Conservation (phyloP, 2,888 invertebrate genomes). For the Calameuta idolon region DNA sequence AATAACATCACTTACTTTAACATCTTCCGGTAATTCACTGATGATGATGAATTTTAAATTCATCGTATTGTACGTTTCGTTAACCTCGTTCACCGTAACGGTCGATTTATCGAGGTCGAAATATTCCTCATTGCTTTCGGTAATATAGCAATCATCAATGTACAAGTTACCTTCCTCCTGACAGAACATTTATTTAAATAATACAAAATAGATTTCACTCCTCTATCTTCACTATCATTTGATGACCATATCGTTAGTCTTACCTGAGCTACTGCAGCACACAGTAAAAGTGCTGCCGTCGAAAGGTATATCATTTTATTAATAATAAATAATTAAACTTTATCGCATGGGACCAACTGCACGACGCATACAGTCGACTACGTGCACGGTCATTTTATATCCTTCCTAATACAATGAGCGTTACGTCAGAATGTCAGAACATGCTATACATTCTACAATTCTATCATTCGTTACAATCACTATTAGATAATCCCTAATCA, state of each 20-base stretch:
- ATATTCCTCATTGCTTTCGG: background rate
- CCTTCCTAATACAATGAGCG: background rate
- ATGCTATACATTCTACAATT: background rate
- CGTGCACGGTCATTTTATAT: background rate
- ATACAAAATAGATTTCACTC: background rate
- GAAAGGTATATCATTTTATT: background rate
- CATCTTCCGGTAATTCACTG: conserved; percentile 10
- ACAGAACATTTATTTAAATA: background rate
- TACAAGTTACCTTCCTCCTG: background rate
- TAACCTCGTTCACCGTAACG: conserved; percentile 15
- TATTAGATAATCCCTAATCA: background rate
- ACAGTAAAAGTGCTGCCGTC: background rate
- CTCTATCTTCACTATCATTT: background rate
- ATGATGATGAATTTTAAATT: conserved; percentile 18
- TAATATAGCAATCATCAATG: background rate
- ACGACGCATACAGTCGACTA: background rate
- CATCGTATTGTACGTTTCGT: conserved; percentile 20
- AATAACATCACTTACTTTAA: background rate
- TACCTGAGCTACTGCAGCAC: background rate
- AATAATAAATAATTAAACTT: no score
- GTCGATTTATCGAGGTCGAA: background rate
- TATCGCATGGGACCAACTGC: background rate
- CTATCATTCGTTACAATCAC: background rate
- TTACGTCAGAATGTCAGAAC: background rate
- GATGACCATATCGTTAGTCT: background rate